Evolutionary conservation across 35 echinoderm and acorn worm genomes (phyloP).

Genomic region (Lytechinus variegatus): DNA sequence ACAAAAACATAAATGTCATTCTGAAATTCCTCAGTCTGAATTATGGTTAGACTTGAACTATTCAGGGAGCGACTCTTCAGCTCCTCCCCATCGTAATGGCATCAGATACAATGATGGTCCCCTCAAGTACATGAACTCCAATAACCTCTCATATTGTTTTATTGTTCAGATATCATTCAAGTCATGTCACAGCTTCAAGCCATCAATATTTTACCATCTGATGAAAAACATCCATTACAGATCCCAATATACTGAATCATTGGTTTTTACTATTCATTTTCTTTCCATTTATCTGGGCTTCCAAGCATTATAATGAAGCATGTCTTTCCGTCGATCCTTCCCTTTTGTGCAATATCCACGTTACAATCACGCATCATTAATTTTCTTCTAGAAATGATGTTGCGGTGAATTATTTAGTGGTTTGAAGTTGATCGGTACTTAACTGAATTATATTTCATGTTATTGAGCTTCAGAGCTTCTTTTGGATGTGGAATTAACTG

Average conservation of each 20-base stretch:
- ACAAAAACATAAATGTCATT: not conserved
- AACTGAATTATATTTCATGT: not conserved
- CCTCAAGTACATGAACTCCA: not conserved
- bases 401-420: not conserved
- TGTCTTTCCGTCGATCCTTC: not conserved
- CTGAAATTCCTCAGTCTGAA: not conserved
- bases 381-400: not conserved
- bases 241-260: not conserved
- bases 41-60: not conserved
- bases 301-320: not conserved
- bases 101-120: not conserved
- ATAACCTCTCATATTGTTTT: not conserved
- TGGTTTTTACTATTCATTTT: not conserved
- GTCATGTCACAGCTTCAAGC: not conserved
- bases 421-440: not conserved
- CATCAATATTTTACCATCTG: not conserved
- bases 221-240: not conserved
- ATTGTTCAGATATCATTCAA: not conserved
- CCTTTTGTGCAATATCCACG: not conserved
- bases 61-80: not conserved
- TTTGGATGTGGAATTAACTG: not conserved
- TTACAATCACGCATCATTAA: constrained; percentile 11
- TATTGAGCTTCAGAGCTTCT: not conserved
- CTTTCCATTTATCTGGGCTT: not conserved
- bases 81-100: not conserved